Evolutionary conservation across 2,797 vertebrate genomes (phyloP).

Genomic region (Pitangus sulphuratus): DNA sequence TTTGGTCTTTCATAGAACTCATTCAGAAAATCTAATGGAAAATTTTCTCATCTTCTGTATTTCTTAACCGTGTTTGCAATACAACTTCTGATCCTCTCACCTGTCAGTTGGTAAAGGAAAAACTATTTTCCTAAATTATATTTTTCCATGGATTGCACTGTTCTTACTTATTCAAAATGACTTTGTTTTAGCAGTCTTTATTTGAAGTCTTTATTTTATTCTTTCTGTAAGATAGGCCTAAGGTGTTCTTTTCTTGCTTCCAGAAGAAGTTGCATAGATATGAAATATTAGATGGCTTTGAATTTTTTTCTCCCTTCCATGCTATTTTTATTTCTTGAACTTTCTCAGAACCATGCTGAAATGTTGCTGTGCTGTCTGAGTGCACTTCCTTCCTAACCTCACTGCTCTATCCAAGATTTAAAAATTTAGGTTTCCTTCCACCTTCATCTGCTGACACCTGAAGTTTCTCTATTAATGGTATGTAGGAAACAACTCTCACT

Average conservation of each 20-base stretch:
- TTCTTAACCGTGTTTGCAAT: neutral
- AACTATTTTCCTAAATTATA: neutral
- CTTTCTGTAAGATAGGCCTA: neutral
- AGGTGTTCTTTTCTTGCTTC: neutral
- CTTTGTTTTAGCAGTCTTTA: neutral
- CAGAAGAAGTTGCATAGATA: neutral
- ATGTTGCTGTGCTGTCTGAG: neutral
- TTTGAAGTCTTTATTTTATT: neutral
- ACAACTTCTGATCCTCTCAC: neutral
- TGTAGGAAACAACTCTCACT: neutral
- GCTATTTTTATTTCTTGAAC: too few relatives aligned
- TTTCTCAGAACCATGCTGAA: neutral
- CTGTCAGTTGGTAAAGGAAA: neutral
- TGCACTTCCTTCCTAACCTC: neutral
- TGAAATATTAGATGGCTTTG: neutral
- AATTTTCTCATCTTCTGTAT: neutral
- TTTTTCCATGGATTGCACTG: neutral
- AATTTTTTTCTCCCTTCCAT: neutral
- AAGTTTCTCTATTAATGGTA: neutral
- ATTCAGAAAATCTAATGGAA: neutral
- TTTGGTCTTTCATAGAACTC: neutral
- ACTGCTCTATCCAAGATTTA: neutral
- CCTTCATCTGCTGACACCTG: neutral
- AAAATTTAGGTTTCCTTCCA: neutral
- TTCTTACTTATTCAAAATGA: neutral